Conservation (phyloP, 2,888 invertebrate genomes). For the Torymus auratus region DNA sequence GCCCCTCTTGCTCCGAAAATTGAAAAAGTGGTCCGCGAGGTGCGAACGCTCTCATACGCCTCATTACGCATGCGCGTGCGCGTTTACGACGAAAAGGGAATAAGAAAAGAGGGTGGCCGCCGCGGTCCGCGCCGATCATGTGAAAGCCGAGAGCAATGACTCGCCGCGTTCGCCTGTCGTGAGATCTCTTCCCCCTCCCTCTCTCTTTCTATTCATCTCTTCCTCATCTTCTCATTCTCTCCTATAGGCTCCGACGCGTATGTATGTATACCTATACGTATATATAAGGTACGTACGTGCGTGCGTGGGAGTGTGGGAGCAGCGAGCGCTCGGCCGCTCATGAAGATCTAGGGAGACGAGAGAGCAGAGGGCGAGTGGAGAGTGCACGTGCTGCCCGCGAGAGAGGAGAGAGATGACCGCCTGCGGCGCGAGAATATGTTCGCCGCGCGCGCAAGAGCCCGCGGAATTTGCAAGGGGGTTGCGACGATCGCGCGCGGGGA, state of each 20-base stretch:
- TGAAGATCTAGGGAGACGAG: slow-evolving; percentile 39
- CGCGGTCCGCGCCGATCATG: slow-evolving; percentile 41
- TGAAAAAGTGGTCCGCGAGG: slow-evolving; percentile 2
- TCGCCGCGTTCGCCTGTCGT: slow-evolving; percentile 57
- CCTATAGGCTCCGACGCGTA: neutral
- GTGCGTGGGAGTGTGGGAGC: slow-evolving; percentile 55
- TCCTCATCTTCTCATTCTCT: slow-evolving; percentile 31
- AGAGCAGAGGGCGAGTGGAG: neutral
- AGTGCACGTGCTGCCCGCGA: neutral
- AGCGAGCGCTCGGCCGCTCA: slow-evolving; percentile 30
- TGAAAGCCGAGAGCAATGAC: slow-evolving; percentile 59
- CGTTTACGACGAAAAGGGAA: slow-evolving; percentile 21
- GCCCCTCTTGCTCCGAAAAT: neutral
- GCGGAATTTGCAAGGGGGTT: slow-evolving; percentile 40
- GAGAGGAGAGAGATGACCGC: slow-evolving; percentile 43
- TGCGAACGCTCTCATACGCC: neutral
- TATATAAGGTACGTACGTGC: neutral
- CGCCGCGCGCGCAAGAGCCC: neutral
- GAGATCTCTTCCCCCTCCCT: slow-evolving; percentile 49
- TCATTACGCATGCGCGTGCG: slow-evolving; percentile 17
- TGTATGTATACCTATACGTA: neutral
- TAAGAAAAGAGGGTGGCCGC: slow-evolving; percentile 3
- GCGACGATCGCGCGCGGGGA: slow-evolving; percentile 10
- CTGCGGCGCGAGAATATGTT: slow-evolving; percentile 52
- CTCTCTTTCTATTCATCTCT: slow-evolving; percentile 34